Conservation (phyloP, 2,888 invertebrate species). For the Caenorhabditis sp. region DNA sequence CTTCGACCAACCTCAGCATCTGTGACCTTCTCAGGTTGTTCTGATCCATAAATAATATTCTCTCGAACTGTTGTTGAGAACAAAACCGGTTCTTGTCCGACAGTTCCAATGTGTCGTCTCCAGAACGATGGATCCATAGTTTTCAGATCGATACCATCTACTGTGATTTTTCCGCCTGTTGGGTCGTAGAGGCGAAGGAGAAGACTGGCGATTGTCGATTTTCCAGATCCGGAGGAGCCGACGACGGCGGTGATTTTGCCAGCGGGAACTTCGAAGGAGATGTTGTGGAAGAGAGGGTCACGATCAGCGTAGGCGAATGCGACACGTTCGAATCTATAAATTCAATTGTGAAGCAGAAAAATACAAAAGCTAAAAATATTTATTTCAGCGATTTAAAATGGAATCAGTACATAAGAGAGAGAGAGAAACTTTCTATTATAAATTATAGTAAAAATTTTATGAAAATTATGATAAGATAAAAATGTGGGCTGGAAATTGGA, state of each 20-base stretch:
- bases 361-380: too few relatives aligned
- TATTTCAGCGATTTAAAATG: too few relatives aligned
- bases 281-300: conserved; percentile 77
- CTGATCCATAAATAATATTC: conserved; percentile 87
- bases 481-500: too few relatives aligned
- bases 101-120: conserved; percentile 85
- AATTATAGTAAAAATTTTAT: too few relatives aligned
- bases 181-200: conserved; percentile 87
- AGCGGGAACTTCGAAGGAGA: conserved; percentile 77
- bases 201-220: conserved; percentile 87
- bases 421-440: too few relatives aligned
- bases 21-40: conserved; percentile 73
- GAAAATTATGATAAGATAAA: too few relatives aligned
- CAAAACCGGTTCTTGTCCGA: conserved; percentile 90
- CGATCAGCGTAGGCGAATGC: conserved; percentile 80
- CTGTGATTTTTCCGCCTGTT: conserved; percentile 74
- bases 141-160: conserved; percentile 83
- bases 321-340: conserved; percentile 78
- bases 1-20: conserved; percentile 72
- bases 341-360: neutral
- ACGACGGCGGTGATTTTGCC: conserved; percentile 84
- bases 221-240: conserved; percentile 92
- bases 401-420: too few relatives aligned
- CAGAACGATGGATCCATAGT: conserved; percentile 85
- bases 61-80: conserved; percentile 89